These are phyloP conservation scores for Gavialis gangeticus DNA, from an alignment of 2,113 vertebrate genomes.

Conservation along the genomic window DNA sequence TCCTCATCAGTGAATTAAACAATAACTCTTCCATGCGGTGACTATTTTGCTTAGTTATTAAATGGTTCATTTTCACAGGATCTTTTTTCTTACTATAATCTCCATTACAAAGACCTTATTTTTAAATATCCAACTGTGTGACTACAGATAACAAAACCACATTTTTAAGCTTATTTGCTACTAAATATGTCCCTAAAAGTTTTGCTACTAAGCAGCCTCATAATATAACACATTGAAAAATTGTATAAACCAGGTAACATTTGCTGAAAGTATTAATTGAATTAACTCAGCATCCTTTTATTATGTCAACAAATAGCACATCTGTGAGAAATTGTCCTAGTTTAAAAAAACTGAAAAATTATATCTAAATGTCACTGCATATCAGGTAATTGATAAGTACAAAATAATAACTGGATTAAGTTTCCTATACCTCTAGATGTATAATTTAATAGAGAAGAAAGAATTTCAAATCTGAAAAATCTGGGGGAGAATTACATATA, in stretches of 20 bases:
- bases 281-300: background rate
- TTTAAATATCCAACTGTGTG: background rate
- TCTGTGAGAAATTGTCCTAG: background rate
- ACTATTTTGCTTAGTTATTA: background rate
- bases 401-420: too few relatives aligned
- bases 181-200: background rate
- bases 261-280: background rate
- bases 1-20: background rate
- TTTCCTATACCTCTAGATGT: too few relatives aligned
- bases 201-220: background rate
- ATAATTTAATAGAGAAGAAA: too few relatives aligned
- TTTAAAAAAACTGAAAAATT: background rate
- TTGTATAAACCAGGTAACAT: too few relatives aligned
- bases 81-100: background rate
- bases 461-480: too few relatives aligned
- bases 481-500: too few relatives aligned
- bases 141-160: background rate
- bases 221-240: background rate
- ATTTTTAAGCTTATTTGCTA: background rate
- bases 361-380: background rate
- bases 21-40: background rate
- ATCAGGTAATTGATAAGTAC: background rate
- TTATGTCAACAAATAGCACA: background rate
- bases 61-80: background rate
- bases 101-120: background rate